Conservation (phyloP, 1,140 invertebrate species). For the Drosophila dunni region DNA sequence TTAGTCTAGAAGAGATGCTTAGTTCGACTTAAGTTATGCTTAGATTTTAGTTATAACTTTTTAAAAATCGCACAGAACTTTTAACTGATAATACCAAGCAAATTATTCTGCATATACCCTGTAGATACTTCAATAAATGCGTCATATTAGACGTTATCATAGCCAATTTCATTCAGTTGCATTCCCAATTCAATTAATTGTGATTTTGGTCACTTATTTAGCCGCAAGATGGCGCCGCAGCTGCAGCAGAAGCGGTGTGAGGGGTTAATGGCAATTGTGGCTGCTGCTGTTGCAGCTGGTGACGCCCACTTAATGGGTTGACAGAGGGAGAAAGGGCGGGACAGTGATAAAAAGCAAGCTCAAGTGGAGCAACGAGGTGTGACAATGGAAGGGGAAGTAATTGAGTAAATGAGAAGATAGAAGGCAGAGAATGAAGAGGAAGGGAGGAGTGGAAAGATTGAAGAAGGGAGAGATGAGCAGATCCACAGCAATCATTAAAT, state of each 20-base stretch:
- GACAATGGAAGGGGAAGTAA: not conserved
- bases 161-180: constrained; percentile 19
- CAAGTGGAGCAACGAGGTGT: constrained; percentile 9
- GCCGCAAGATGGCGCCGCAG: constrained; percentile 67
- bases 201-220: constrained; percentile 56
- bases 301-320: constrained; percentile 18
- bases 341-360: constrained; percentile 19
- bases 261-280: not conserved
- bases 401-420: too few species aligned
- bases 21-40: too few species aligned
- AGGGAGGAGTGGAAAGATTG: not conserved
- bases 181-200: not conserved
- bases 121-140: not conserved
- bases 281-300: constrained; percentile 10
- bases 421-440: not conserved
- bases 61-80: too few species aligned
- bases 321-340: not conserved
- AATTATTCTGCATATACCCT: not conserved
- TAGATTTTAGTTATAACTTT: too few species aligned
- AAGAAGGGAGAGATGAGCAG: not conserved
- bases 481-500: constrained; percentile 14
- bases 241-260: not conserved
- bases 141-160: constrained; percentile 6
- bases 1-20: too few species aligned
- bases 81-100: not conserved